Base-by-base conservation (phyloP, 2,797 vertebrate genomes). In the Carcharodon carcharias region DNA sequence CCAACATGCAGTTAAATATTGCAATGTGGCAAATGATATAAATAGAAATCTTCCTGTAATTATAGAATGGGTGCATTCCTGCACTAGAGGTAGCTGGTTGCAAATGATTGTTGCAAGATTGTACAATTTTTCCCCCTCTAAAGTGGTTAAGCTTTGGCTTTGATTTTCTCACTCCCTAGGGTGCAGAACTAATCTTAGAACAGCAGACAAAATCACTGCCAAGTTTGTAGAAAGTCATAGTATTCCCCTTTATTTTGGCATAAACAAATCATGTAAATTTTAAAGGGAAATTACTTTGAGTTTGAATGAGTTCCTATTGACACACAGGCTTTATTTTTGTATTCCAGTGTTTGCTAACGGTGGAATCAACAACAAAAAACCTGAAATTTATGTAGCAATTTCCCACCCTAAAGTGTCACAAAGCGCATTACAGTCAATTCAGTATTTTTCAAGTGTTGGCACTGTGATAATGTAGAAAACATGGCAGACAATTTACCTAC, bases 181-280 rank as follows among this genome's bases (percentile, higher is more conserved):
- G 82, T 5, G 4, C 11, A 58, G 63, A 40, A 35, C 92, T 65
- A 69, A 69, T 94, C n/a, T 94, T 94, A 67, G 92, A 94, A 67
- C 61, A 67, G 40, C 28, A 56, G 61, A 45, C 63, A 94, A 67
- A 56, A 67, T 95, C 45, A 45, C n/a, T 95, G 92, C 65, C 92
- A 95, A 69, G n/a, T 95, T 69, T 69, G 63, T 50, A 26, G 65
- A 69, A 95, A 50, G 92, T 69, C 65, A 95, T 69, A 67, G 28
- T 95, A 67, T 50, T 95, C 63, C 40, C 21, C 31, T 94, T 45
- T 95, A 69, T 40, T 69, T 95, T 95, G 88, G 92, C 58, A 65
- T 65, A 69, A 69, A 69, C 92, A 45, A 69, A 50, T 69, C 23
- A 50, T 69, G 40, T 95, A 95, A 95, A 67, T 50, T 69, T 67